Base-by-base conservation (phyloP, 2,113 vertebrate genomes). In the Propithecus coquereli region DNA sequence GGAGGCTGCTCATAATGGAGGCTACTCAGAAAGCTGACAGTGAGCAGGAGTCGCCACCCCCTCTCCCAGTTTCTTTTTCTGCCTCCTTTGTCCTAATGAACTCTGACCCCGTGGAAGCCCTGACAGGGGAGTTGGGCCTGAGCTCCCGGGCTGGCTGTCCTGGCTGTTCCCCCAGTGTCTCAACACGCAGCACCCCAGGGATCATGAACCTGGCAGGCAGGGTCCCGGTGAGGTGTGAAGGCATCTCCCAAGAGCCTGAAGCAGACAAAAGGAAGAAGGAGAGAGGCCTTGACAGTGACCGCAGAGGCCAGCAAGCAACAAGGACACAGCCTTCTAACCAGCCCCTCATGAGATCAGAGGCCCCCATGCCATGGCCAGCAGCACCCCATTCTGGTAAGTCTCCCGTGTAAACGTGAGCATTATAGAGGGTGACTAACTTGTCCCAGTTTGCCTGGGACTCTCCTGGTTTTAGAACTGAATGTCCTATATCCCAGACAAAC, bases 391-490 rank as follows among this genome's bases (percentile, higher is more conserved):
- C 86, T 4, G 13, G 16, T 6, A 1, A 8, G 63, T 37, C 54
- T 34, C 66, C 73, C 43, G 3, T 8, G 7, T 1, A 23, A 6
- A n/a, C 1, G 16, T 6, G 12, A 34, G 16, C 16, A 0, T 25
- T 10, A 0, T 0, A 2, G 0, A 10, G 45, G 30, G 17, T 11
- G 66, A 20, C 30, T 32, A 4, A 1, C 37, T 13, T 0, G 20
- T 37, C n/a, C 59, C 9, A 2, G 45, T 40, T 1, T 13, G 13
- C 6, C 52, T 50, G 45, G 37, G 74, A 25, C n/a, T 34, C n/a
- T 34, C 52, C 68, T n/a, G 10, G 20, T 34, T 71, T 76, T 54
- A 50, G 10, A 50, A 20, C 30, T 3, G 16, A 83, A 7, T 0
- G 52, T 23, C 54, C 70, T 25, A 4, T 2, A 13, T 34, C 54